These are phyloP conservation scores for Nasalis larvatus DNA, from an alignment of 2,113 vertebrate genomes.

Conservation along the genomic window DNA sequence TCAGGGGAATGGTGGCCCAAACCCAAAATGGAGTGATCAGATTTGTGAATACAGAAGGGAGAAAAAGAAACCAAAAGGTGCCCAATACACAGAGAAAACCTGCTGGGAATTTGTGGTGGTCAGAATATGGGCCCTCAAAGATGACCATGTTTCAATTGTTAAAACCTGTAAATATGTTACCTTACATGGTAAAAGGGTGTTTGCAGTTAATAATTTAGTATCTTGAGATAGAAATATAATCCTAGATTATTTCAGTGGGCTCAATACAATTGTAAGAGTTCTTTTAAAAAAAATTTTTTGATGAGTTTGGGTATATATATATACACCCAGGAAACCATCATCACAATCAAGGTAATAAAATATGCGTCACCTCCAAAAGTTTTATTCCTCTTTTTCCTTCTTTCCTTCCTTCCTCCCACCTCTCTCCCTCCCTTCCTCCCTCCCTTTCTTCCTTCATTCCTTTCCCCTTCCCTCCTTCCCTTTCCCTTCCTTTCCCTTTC, in stretches of 20 bases:
- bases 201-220: not conserved
- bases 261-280: not conserved
- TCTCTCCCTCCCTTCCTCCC: too few relatives aligned
- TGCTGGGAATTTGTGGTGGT: not conserved
- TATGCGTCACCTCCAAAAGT: not conserved
- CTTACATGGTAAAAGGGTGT: not conserved
- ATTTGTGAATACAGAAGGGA: not conserved
- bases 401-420: not conserved
- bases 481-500: rapidly evolving
- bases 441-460: too few relatives aligned
- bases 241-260: not conserved
- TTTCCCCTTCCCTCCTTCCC: too few relatives aligned
- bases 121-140: not conserved
- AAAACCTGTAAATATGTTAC: not conserved
- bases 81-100: not conserved
- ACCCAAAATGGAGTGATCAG: not conserved
- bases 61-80: not conserved
- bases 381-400: not conserved
- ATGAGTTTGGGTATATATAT: not conserved
- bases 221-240: not conserved
- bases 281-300: not conserved
- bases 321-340: not conserved
- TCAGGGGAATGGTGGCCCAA: not conserved
- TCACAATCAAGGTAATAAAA: not conserved
- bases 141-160: not conserved